phyloP scores from a whole-genome alignment of 2,888 invertebrate genomes.

The Myathropa florea region DNA sequence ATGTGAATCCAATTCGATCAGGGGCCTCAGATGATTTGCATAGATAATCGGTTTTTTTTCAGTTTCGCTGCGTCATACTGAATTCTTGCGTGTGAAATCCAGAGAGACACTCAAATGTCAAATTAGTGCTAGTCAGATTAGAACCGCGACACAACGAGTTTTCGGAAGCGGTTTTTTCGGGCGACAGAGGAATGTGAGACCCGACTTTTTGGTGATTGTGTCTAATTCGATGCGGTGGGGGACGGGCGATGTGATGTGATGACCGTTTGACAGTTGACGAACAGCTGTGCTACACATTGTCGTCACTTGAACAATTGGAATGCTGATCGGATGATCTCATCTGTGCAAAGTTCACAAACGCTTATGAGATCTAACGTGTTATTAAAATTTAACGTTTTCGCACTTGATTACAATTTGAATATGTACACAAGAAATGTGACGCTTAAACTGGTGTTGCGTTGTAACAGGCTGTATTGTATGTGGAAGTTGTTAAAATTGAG shows the following conservation, averaged over 20 bases:
- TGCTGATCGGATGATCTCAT: too few species aligned
- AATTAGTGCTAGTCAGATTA: background rate
- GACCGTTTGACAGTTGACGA: background rate
- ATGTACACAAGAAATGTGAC: too few species aligned
- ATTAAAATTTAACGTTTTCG: too few species aligned
- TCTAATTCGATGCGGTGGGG: background rate
- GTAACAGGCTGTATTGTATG: too few species aligned
- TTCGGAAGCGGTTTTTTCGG: too few species aligned
- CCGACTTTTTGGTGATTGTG: background rate
- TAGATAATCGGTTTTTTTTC: conserved; percentile 6
- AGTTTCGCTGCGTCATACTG: background rate
- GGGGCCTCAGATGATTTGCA: conserved; percentile 14
- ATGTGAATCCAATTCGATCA: conserved; percentile 47
- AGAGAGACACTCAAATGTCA: background rate
- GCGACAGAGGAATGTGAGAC: background rate
- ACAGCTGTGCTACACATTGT: background rate
- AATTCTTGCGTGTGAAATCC: too few species aligned
- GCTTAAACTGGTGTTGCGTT: too few species aligned
- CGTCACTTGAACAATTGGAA: too few species aligned
- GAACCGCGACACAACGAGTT: background rate
- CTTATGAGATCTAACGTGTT: too few species aligned
- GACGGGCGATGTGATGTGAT: background rate
- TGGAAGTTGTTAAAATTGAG: too few species aligned
- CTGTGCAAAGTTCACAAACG: too few species aligned
- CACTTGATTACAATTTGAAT: too few species aligned